Evolutionary conservation across 2,113 vertebrate species (phyloP), one percentile per base, ranked within the genome.

Genomic region (Lates calcarifer): DNA sequence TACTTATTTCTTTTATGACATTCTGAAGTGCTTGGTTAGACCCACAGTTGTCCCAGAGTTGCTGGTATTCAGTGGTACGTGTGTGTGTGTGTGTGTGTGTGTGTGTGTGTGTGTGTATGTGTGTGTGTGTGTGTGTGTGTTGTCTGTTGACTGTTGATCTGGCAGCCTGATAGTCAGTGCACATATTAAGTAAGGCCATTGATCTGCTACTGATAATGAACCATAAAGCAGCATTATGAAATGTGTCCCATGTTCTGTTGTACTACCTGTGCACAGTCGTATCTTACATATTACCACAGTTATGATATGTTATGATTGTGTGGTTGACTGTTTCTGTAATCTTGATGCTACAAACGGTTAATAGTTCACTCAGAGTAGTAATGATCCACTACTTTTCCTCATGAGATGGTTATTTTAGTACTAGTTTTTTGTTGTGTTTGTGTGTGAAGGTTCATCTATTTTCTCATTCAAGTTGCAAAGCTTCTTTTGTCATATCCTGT

Each of bases 331-430:
- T 58, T 63, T 53, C 24, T 60, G 1, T 74, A 13, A 73, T 65
- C 26, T 69, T 74, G 49, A 39, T 45, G 12, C 77, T 37, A 17
- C 11, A 65, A 69, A 68, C 12, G 22, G 83, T 84, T 86, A 55
- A 74, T 86, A 18, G 26, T 20, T 88, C 11, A 75, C 58, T 67
- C 3, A 26, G 13, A 63, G 55, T 18, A 66, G 53, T 73, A 73
- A 86, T 82, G 24, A 71, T 84, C 14, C 24, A 82, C 47, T n/a
- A 4, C 33, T 71, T 73, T 61, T 10, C 15, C 35, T 15, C 17
- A 24, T 20, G 47, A 47, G 24, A 6, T 74, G 35, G 74, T 87
- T 86, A 55, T 83, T 73, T 85, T 84, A n/a, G 39, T 43, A 5
- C 31, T 47, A 28, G 45, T 81, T 12, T 72, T 37, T 74, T 11